Evolutionary conservation across 2,113 vertebrate species (phyloP), one percentile per base, ranked within the genome.

Genomic region (Eleginops maclovinus): DNA sequence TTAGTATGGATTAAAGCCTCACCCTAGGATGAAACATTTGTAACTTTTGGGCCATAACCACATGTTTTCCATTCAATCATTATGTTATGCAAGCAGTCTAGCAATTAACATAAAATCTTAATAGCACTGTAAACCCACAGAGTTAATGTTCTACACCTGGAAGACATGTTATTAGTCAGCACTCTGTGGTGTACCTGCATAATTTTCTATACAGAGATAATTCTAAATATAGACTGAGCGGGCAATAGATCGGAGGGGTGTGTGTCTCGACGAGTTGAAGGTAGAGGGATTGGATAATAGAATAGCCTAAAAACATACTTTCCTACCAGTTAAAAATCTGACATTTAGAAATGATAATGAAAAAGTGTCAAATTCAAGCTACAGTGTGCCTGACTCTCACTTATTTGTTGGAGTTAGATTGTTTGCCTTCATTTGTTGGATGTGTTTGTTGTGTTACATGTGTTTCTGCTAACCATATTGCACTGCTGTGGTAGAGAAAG

Each of bases 61-160:
- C 3, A 3, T 24, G 54, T 58, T 79, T 74, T 64, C 47, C 63
- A 74, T 72, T 74, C 24, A 51, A 47, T 28, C 7, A 61, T 75
- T 82, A 13, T 41, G 31, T 49, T 56, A 17, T 71, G 21, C 13
- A 40, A 72, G 36, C 22, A 64, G 61, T 19, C 41, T 1, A 12
- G 2, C 15, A 47, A n/a, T 63, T 44, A 70, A 63, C 67, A 72
- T 60, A 14, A 22, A 69, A 63, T 44, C 6, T 75, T 41, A 67
- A 79, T 15, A 21, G 67, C 7, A 31, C 31, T 31, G 31, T 12
- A 47, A 14, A 63, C 46, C 19, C 41, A 41, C n/a, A 19, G 9
- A 24, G 10, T 44, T 74, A 83, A 83, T 72, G 4, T 31, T 22
- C 13, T 31, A 56, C 86, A 84, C 82, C 71, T 78, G 82, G 82